Evolutionary conservation across 2,113 vertebrate genomes (phyloP), one percentile per base, ranked within the genome.

Genomic region (Cacatua alba): DNA sequence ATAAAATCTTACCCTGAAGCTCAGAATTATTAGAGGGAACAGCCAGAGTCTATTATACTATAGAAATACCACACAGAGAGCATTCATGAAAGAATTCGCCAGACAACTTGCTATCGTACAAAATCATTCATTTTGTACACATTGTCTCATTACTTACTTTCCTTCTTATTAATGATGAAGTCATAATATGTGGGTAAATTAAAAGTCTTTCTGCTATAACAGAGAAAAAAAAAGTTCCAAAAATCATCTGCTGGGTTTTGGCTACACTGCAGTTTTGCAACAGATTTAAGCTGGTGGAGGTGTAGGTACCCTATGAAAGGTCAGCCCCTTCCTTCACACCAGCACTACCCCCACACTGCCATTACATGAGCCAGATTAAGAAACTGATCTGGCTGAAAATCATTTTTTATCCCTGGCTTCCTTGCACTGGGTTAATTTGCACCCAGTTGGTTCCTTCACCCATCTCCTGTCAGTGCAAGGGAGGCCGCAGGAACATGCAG

Each of bases 1-100:
- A 97, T 97, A 97, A 97, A 97, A 96, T 96, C 93, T 94, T 95
- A 97, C 92, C 95, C 95, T 89, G 89, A 97, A 97, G 94, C 95
- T 96, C 93, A 74, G 92, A 96, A 97, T 97, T 97, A 97, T 97
- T 97, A 97, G 84, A 96, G 79, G 90, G 96, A 97, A 87, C 97
- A 96, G 97, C 93, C 86, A 97, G 96, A 96, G 95, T 96, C 94
- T 96, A 96, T 97, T 97, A 94, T 96, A 78, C 44, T 94, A 94
- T 96, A 97, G 95, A 95, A 97, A 92, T 92, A 96, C 94, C 96
- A 96, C 96, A 97, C 96, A 97, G 96, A 95, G 95, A 97, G 90
- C 74, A 85, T 77, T 97, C 96, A 93, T 94, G 95, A 95, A 97
- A 96, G 94, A 96, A 96, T 97, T 96, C 13, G 6, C 92, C 84